Evolutionary conservation across 2,888 invertebrate species (phyloP), one percentile per base, ranked within the genome.

Genomic region (Schizotus pectinicornis): DNA sequence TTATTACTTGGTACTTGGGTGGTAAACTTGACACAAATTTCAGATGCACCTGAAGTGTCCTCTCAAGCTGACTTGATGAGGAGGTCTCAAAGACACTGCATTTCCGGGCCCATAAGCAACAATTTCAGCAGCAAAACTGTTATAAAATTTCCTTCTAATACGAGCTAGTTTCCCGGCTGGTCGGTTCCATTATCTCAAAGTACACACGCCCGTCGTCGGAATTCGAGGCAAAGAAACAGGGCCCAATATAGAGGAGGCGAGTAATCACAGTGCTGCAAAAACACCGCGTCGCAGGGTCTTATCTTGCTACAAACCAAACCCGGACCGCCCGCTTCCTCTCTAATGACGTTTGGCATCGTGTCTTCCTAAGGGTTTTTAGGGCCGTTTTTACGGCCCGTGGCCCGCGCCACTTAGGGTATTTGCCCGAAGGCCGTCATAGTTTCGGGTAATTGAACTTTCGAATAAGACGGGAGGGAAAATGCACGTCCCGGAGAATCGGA

Each of bases 321-420:
- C 35, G 11, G 34, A 42, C 34, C 34, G 42, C 41, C 34, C 35
- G 11, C 22, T 35, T 22, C 34, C 22, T 2, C 35, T 41, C 59
- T 61, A 62, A 64, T 61, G 60, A 64, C 56, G 59, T 61, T 61
- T 62, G 55, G 62, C 56, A 51, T 62, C 60, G 50, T 58, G 51
- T 62, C 61, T 56, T 59, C 52, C 54, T 53, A 9, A 12, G 56
- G 59, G 53, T 62, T 62, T 64, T 64, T 61, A 58, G 53, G 50
- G 51, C 36, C 48, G 36, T 62, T 64, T 64, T 64, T 60, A 64
- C 58, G 48, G 58, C 53, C 52, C 43, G 52, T 53, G 42, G 41
- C 48, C 34, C 50, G 45, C 50, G 45, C 35, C 52, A 46, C 46
- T 51, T 56, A 59, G 33, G n/a, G 22, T 12, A 39, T 49, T 49